phyloP scores from a whole-genome alignment of 1,140 invertebrate genomes.

The Tribolium castaneum region DNA sequence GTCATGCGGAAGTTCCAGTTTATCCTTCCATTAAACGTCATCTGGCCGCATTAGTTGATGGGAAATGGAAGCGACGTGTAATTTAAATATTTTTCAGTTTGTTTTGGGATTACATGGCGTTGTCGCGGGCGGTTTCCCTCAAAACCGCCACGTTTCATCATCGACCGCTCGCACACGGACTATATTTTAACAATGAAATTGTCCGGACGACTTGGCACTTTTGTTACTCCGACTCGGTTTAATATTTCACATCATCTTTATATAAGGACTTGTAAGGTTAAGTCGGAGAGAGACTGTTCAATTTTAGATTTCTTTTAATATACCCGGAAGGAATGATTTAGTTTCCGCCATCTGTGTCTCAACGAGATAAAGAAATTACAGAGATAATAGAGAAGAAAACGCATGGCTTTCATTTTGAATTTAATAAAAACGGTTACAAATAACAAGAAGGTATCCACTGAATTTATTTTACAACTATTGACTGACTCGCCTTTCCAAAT shows the following conservation, averaged over 20 bases:
- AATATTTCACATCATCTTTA: slow-evolving; percentile 39
- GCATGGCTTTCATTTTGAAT: slow-evolving; percentile 53
- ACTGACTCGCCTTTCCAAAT: background rate
- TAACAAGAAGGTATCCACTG: slow-evolving; percentile 2
- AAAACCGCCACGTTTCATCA: background rate
- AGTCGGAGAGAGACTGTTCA: slow-evolving; percentile 45
- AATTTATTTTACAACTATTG: slow-evolving; percentile 17
- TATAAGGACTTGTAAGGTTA: slow-evolving; percentile 21
- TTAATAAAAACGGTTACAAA: slow-evolving; percentile 52
- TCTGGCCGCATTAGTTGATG: slow-evolving; percentile 7
- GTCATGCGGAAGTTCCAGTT: slow-evolving; percentile 1
- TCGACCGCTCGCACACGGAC: background rate
- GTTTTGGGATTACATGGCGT: background rate
- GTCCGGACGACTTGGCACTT: slow-evolving; percentile 14
- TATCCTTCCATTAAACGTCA: slow-evolving; percentile 36
- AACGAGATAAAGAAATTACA: slow-evolving; percentile 54
- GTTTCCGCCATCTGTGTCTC: slow-evolving; percentile 50
- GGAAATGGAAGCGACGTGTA: slow-evolving; percentile 20
- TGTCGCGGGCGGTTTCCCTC: background rate
- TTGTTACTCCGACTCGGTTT: slow-evolving; percentile 20
- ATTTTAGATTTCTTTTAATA: slow-evolving; percentile 55
- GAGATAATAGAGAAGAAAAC: slow-evolving; percentile 49
- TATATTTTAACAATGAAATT: background rate
- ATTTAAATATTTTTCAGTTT: slow-evolving; percentile 36
- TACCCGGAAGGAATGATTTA: slow-evolving; percentile 54